phyloP scores from a whole-genome alignment of 1,140 invertebrate genomes.

The Drosophila lacteicornis region DNA sequence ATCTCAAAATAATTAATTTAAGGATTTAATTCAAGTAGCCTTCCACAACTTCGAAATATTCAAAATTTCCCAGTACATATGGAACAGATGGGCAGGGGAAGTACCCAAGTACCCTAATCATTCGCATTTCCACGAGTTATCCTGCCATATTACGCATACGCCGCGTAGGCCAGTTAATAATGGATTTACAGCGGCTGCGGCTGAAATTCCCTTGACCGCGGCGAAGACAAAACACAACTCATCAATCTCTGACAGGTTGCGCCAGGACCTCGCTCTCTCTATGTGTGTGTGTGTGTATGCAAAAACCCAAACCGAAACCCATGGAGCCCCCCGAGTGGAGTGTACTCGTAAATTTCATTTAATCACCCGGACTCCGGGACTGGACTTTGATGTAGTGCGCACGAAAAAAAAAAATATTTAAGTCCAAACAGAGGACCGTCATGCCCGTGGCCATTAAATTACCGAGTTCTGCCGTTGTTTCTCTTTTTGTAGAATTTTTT shows the following conservation, averaged over 20 bases:
- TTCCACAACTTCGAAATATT: too few relatives aligned
- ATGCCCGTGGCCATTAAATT: conserved; percentile 68
- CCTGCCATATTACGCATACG: conserved; percentile 53
- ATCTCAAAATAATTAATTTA: too few relatives aligned
- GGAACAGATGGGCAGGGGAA: too few relatives aligned
- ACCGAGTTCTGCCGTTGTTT: conserved; percentile 11
- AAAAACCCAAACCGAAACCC: conserved; percentile 39
- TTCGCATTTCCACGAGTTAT: too few relatives aligned
- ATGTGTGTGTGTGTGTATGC: conserved; percentile 44
- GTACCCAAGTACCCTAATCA: too few relatives aligned
- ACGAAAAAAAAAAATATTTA: conserved; percentile 59
- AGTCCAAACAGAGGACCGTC: conserved; percentile 46
- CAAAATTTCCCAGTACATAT: too few relatives aligned
- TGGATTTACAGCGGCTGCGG: conserved; percentile 7
- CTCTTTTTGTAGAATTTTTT: conserved; percentile 6
- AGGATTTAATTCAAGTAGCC: too few relatives aligned
- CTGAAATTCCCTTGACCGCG: conserved; percentile 22
- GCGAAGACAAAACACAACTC: conserved; percentile 64
- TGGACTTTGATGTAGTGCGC: conserved; percentile 72
- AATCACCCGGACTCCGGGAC: conserved; percentile 50
- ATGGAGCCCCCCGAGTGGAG: conserved; percentile 1
- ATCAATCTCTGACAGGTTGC: conserved; percentile 72
- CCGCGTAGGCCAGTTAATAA: conserved; percentile 59
- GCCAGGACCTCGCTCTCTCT: not conserved
- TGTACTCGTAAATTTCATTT: conserved; percentile 78